Evolutionary conservation across 2,888 invertebrate species (phyloP).

Genomic region (Calliphora vomitoria): DNA sequence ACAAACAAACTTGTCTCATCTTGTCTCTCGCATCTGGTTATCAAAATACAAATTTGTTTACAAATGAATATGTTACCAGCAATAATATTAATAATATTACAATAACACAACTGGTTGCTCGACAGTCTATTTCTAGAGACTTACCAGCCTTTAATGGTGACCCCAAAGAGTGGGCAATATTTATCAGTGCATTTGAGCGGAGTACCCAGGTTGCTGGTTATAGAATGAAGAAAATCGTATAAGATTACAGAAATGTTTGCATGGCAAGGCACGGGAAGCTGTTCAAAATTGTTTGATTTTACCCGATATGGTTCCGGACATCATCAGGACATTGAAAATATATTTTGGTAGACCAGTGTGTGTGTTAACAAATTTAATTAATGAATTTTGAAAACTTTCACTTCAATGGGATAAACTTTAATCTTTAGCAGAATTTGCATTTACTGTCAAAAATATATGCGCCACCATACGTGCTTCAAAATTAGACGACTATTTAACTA

Average conservation of each 20-base stretch:
- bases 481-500: conserved; percentile 25
- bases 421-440: too few relatives aligned
- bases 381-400: conserved; percentile 6
- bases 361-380: conserved; percentile 9
- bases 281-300: too few relatives aligned
- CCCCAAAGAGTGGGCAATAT: conserved; percentile 37
- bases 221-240: too few relatives aligned
- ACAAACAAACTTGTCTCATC: neutral
- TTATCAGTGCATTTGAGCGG: conserved; percentile 39
- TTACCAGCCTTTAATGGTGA: conserved; percentile 13
- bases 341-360: conserved; percentile 13
- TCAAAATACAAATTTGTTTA: conserved; percentile 1
- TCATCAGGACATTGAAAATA: too few relatives aligned
- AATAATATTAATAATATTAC: neutral
- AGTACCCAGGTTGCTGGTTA: conserved; percentile 14
- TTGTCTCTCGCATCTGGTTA: neutral
- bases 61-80: neutral
- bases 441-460: neutral
- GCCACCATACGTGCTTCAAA: conserved; percentile 27
- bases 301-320: too few relatives aligned
- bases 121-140: conserved; percentile 14
- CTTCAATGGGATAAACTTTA: neutral
- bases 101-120: conserved; percentile 14
- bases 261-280: too few relatives aligned
- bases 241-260: too few relatives aligned